A percentile compares a stretch with the other conserved stretches of the same genome.
These are phyloP conservation scores for Erythrocercus mccallii DNA, from an alignment of 2,113 vertebrate genomes.

Conservation along the genomic window DNA sequence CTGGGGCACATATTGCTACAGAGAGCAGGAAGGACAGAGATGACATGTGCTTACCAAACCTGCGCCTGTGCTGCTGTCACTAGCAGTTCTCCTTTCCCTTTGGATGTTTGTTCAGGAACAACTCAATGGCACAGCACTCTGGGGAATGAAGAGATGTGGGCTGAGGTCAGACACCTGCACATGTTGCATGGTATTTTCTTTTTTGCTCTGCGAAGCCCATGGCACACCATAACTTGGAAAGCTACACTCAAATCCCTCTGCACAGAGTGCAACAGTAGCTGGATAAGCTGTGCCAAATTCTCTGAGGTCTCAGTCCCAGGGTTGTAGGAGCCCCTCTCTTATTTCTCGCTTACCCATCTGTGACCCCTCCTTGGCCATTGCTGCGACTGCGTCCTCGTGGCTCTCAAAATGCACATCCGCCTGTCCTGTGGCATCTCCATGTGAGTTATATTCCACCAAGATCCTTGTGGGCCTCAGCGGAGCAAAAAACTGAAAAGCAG, in stretches of 20 bases:
- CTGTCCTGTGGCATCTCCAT: slow-evolving; percentile 80
- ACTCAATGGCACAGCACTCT: slow-evolving; percentile 84
- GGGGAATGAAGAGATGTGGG: neutral
- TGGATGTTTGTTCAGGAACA: slow-evolving; percentile 84
- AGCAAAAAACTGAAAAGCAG: slow-evolving; percentile 82
- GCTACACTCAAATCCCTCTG: fast-evolving
- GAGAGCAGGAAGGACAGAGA: no score
- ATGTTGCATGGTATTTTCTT: fast-evolving
- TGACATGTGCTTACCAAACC: neutral
- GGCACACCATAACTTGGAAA: fast-evolving
- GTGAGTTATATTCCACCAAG: slow-evolving; percentile 79
- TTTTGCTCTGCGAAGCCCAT: neutral
- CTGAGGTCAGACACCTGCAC: fast-evolving
- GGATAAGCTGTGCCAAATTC: neutral
- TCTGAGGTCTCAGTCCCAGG: fast-evolving
- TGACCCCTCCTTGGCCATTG: slow-evolving; percentile 85
- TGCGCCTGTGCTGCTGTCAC: neutral
- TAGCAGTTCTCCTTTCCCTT: slow-evolving; percentile 35
- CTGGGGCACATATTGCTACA: fast-evolving
- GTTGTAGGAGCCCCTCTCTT: fast-evolving
- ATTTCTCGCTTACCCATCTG: slow-evolving; percentile 79
- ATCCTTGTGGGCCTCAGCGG: slow-evolving; percentile 81
- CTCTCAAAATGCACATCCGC: slow-evolving; percentile 82
- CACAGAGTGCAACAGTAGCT: fast-evolving
- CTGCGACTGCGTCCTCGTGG: slow-evolving; percentile 76